Percentiles rank a stretch among this genome's conserved stretches.
These are phyloP conservation scores for Plotosus lineatus DNA, from an alignment of 2,113 vertebrate genomes.

Conservation along the genomic window DNA sequence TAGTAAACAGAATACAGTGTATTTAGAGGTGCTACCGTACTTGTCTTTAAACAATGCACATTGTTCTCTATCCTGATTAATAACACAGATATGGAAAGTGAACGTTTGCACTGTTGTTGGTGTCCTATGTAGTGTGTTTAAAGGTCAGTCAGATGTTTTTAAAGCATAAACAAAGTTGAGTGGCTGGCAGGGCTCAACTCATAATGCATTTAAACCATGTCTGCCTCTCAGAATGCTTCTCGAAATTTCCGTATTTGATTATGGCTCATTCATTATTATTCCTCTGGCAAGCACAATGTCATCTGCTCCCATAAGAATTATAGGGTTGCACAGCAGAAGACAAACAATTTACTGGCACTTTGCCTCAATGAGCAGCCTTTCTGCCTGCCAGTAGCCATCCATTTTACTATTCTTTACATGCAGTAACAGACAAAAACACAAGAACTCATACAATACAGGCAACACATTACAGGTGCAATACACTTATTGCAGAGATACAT, in stretches of 20 bases:
- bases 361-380: conserved; percentile 81
- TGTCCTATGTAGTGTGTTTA: conserved; percentile 41
- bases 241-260: conserved; percentile 76
- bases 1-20: conserved; percentile 21
- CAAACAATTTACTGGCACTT: conserved; percentile 87
- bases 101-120: conserved; percentile 46
- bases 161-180: conserved; percentile 45
- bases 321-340: conserved; percentile 79
- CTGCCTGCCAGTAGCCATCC: conserved; percentile 78
- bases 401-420: conserved; percentile 66
- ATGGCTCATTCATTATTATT: conserved; percentile 82
- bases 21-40: conserved; percentile 7
- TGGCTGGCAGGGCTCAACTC: conserved; percentile 39
- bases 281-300: conserved; percentile 81
- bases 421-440: conserved; percentile 24
- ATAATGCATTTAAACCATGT: conserved; percentile 70
- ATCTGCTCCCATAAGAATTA: conserved; percentile 82
- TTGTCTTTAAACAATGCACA: conserved; percentile 38
- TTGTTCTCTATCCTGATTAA: conserved; percentile 46
- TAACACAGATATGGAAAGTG: conserved; percentile 40
- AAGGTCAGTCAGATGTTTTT: conserved; percentile 48
- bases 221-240: conserved; percentile 70
- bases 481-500: not conserved
- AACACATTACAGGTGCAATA: conserved; percentile 10
- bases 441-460: conserved; percentile 22